Evolutionary conservation across 1,140 invertebrate species (phyloP).

Genomic region (Archivesica marissinica): DNA sequence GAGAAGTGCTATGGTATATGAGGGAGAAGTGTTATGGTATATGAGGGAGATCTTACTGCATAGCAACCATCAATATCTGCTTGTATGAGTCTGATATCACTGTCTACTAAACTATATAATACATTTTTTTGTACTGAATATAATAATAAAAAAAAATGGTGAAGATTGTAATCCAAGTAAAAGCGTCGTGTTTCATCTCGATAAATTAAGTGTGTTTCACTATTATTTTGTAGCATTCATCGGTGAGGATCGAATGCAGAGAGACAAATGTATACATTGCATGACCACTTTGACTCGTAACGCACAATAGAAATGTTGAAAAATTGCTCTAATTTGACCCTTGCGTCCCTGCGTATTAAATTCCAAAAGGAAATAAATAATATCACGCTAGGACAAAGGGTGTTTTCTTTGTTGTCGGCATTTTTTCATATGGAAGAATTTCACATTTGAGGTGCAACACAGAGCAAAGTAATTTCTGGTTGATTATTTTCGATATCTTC

Average conservation of each 20-base stretch:
- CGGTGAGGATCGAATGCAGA: conserved; percentile 9
- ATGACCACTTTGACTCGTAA: background rate
- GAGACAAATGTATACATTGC: conserved; percentile 23
- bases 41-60: too few species aligned
- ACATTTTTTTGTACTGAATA: too few species aligned
- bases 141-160: background rate
- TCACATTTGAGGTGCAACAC: conserved; percentile 9
- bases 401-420: conserved; percentile 31
- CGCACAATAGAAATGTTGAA: background rate
- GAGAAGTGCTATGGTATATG: too few species aligned
- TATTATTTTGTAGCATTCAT: too few species aligned
- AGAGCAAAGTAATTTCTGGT: conserved; percentile 19
- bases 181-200: background rate
- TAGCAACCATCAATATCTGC: too few species aligned
- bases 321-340: conserved; percentile 21
- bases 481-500: conserved; percentile 14
- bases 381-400: conserved; percentile 20
- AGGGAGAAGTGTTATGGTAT: too few species aligned
- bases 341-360: background rate
- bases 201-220: background rate
- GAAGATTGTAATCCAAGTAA: background rate
- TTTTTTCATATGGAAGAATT: conserved; percentile 12
- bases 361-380: conserved; percentile 40
- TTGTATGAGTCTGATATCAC: too few species aligned
- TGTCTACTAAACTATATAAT: too few species aligned